Evolutionary conservation across 2,888 invertebrate species (phyloP).

Genomic region (Polydrusus cervinus): DNA sequence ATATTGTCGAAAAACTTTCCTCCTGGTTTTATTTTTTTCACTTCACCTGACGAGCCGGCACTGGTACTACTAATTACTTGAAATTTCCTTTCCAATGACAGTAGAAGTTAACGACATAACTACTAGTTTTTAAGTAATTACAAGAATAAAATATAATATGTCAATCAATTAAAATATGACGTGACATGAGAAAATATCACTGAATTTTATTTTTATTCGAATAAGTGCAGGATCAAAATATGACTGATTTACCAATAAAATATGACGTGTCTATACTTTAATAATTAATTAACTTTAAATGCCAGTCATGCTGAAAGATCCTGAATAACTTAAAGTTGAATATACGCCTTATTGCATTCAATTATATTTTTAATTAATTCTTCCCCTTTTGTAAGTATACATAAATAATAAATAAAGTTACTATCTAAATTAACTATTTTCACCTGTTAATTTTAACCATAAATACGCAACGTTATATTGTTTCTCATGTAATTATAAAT

Average conservation of each 20-base stretch:
- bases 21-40: too few species aligned
- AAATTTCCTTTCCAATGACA: too few species aligned
- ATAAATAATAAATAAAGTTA: too few species aligned
- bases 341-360: neutral
- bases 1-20: too few species aligned
- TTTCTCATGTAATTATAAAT: neutral
- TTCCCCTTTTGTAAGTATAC: neutral
- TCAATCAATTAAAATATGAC: neutral
- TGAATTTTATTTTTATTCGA: neutral
- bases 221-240: neutral
- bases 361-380: slow-evolving; percentile 1
- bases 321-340: neutral
- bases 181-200: slow-evolving; percentile 1
- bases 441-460: neutral
- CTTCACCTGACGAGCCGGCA: too few species aligned
- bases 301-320: slow-evolving; percentile 6
- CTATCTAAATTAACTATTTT: neutral
- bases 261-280: neutral
- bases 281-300: slow-evolving; percentile 15
- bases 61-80: too few species aligned
- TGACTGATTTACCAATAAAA: neutral
- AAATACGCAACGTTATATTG: slow-evolving; percentile 9
- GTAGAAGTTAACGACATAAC: too few species aligned
- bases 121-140: too few species aligned
- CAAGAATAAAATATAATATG: too few species aligned